Conservation (phyloP, 2,113 vertebrate species). For the Podarcis cretensis region DNA sequence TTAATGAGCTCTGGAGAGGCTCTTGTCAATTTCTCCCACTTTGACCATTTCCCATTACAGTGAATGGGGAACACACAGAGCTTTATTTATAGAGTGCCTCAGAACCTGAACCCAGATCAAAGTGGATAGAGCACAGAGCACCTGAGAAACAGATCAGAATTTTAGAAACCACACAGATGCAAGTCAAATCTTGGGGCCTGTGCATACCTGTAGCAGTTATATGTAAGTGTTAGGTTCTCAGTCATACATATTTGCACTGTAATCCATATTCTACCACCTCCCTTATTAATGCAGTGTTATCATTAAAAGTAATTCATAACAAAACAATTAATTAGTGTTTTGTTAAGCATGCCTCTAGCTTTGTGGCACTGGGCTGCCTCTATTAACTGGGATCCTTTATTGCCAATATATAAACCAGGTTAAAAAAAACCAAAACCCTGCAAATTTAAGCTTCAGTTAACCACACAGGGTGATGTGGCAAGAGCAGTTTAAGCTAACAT, state of each 20-base stretch:
- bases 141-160: too few species aligned
- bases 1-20: too few species aligned
- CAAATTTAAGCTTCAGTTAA: slow-evolving; percentile 49
- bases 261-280: neutral
- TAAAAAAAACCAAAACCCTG: slow-evolving; percentile 28
- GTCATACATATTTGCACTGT: neutral
- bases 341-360: slow-evolving; percentile 40
- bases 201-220: neutral
- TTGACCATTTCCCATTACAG: too few species aligned
- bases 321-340: slow-evolving; percentile 42
- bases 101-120: too few species aligned
- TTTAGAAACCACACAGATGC: too few species aligned
- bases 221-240: too few species aligned
- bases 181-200: too few species aligned
- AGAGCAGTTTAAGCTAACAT: slow-evolving; percentile 39
- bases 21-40: too few species aligned
- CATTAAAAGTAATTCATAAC: slow-evolving; percentile 33
- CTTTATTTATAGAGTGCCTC: too few species aligned
- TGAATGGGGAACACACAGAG: too few species aligned
- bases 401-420: slow-evolving; percentile 45
- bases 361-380: slow-evolving; percentile 34
- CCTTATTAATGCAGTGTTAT: slow-evolving; percentile 5
- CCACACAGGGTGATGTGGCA: slow-evolving; percentile 19
- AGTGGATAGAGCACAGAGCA: too few species aligned
- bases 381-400: slow-evolving; percentile 50